Evolutionary conservation across 1,140 invertebrate genomes (phyloP), one percentile per base, ranked within the genome.

Genomic region (Pseudachorutes palmiensis): DNA sequence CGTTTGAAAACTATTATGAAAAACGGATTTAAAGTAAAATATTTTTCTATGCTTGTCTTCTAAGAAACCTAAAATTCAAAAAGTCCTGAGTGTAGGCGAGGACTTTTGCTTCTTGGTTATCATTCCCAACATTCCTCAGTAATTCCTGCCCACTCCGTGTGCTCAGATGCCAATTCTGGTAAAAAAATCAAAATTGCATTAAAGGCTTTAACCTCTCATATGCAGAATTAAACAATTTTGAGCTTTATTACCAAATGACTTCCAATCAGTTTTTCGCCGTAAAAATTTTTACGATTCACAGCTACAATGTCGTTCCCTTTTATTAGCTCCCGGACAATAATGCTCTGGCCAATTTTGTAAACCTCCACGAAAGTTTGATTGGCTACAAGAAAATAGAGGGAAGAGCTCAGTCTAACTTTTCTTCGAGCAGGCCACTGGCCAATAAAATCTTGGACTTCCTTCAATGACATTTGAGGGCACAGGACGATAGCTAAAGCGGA

Each of bases 21-120:
- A 12, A 45, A 45, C 9, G 19, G 9, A 45, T 9, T 12, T 45
- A 19, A 45, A 45, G 9, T 19, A 45, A 45, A 19, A 45, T 45
- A 12, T 45, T n/a, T n/a, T n/a, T n/a, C n/a, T n/a, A n/a, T n/a
- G n/a, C n/a, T n/a, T n/a, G n/a, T n/a, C n/a, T n/a, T n/a, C n/a
- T n/a, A n/a, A n/a, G n/a, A n/a, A n/a, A 45, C 36, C 36, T 45
- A 45, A 45, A 45, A 45, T 45, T 45, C 36, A 45, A 45, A 45
- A 12, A 45, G 19, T 45, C 36, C 36, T 45, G 36, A 12, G 36
- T 45, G 19, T 45, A 45, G 36, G 36, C 36, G 9, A 45, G 19
- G 9, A 45, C 36, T 45, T n/a, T n/a, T n/a, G n/a, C n/a, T 45
- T 45, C 9, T 45, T 12, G 36, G 9, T 19, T 45, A 45, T 12